These are phyloP conservation scores for Trichomalopsis sarcophagae DNA, from an alignment of 1,140 invertebrate genomes.

Conservation along the genomic window DNA sequence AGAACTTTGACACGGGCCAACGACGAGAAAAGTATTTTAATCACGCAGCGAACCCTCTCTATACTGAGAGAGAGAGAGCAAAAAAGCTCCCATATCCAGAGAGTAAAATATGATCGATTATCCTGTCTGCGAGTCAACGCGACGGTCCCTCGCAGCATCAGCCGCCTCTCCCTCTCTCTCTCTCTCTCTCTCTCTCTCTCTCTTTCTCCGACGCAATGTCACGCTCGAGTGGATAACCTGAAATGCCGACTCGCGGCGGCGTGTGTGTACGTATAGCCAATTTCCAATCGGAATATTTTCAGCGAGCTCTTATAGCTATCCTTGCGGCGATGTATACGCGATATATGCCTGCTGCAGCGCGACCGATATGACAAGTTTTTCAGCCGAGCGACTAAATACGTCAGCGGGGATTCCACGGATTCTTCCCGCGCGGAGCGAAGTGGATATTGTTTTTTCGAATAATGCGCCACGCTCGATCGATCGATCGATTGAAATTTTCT, in stretches of 20 bases:
- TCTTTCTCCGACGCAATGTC: constrained; percentile 9
- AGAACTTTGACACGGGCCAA: too few relatives aligned
- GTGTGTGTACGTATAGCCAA: not conserved
- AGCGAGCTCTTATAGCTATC: not conserved
- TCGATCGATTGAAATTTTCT: not conserved
- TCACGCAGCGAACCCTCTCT: not conserved
- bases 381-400: not conserved
- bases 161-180: not conserved
- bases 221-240: not conserved
- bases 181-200: not conserved
- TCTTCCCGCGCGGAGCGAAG: not conserved
- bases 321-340: not conserved
- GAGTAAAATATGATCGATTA: constrained; percentile 48
- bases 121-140: not conserved
- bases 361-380: not conserved
- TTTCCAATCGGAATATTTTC: constrained; percentile 32
- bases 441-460: too few relatives aligned
- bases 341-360: not conserved
- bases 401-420: not conserved
- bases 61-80: not conserved
- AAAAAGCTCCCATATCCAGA: not conserved
- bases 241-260: not conserved
- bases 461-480: too few relatives aligned
- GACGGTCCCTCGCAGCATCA: not conserved
- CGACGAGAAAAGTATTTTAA: not conserved